phyloP scores from a whole-genome alignment of 2,888 invertebrate species.

The Rotaria macrura region DNA sequence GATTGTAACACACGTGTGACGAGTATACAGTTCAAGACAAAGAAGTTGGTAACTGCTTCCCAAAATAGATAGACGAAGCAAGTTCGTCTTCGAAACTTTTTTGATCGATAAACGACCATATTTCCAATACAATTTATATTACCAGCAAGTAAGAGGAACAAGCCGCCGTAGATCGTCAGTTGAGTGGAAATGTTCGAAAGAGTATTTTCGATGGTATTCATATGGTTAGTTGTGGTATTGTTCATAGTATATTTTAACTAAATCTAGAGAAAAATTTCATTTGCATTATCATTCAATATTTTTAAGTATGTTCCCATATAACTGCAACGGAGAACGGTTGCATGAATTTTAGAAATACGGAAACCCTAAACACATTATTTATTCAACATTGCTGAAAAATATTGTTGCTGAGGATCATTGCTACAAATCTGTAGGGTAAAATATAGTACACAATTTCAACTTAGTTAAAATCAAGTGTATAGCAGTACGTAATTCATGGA shows the following conservation, averaged over 20 bases:
- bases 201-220: neutral
- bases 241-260: neutral
- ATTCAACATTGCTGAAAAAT: too few species aligned
- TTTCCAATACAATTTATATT: neutral
- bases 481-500: too few species aligned
- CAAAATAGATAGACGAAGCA: neutral
- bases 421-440: too few species aligned
- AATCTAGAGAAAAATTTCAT: too few species aligned
- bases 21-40: neutral
- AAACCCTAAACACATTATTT: too few species aligned
- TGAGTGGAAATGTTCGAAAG: neutral
- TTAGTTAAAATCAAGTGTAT: too few species aligned
- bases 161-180: neutral
- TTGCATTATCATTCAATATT: too few species aligned
- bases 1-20: neutral
- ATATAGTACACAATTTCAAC: too few species aligned
- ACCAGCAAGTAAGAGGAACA: neutral
- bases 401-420: too few species aligned
- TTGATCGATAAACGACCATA: neutral
- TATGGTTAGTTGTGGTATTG: neutral
- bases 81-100: neutral
- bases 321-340: too few species aligned
- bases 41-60: neutral
- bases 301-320: too few species aligned
- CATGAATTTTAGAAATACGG: too few species aligned